These are phyloP conservation scores for Luperina nickerlii DNA, from an alignment of 2,888 invertebrate species.

Conservation along the genomic window DNA sequence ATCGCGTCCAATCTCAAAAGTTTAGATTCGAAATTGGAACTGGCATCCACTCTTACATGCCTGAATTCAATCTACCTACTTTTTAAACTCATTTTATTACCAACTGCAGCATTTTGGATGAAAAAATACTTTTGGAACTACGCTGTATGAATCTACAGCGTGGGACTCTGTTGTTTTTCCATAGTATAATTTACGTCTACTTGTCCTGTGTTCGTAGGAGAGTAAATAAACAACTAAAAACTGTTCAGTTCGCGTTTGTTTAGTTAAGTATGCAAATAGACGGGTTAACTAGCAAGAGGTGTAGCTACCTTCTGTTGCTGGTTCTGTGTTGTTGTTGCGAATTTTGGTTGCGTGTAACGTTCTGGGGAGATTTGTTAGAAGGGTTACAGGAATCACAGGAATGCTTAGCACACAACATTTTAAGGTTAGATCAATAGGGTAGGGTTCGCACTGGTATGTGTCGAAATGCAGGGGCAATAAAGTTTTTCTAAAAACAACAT, in stretches of 20 bases:
- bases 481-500: neutral
- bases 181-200: conserved; percentile 16
- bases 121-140: conserved; percentile 18
- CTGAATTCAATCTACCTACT: conserved; percentile 42
- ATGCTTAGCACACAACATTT: neutral
- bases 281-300: conserved; percentile 49
- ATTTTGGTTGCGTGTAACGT: conserved; percentile 32
- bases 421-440: neutral
- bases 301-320: conserved; percentile 39
- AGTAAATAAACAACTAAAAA: conserved; percentile 61
- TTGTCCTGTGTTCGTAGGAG: conserved; percentile 15
- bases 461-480: neutral
- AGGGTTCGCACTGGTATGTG: neutral
- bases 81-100: conserved; percentile 39
- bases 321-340: conserved; percentile 43
- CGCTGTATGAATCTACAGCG: neutral
- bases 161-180: conserved; percentile 21
- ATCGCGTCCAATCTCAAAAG: conserved; percentile 32
- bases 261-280: conserved; percentile 61
- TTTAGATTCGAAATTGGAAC: conserved; percentile 49
- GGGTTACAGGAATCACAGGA: neutral
- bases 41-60: conserved; percentile 19
- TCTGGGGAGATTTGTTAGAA: neutral
- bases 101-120: conserved; percentile 1
- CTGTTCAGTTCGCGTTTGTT: conserved; percentile 58